Base-by-base conservation (phyloP, 2,113 vertebrate species). In the Salvelinus fontinalis region DNA sequence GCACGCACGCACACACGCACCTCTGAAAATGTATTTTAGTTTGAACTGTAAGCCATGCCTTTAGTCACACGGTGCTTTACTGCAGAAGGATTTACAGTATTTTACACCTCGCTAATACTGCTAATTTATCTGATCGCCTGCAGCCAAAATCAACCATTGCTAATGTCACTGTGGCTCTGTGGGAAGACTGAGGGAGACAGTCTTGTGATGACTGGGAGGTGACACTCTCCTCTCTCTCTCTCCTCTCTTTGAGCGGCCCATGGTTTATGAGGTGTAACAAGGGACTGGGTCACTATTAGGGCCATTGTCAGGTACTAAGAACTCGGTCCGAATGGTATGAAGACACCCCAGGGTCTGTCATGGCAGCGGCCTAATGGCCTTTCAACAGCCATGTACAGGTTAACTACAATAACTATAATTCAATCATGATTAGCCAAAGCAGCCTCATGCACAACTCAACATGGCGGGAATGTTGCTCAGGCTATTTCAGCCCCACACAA, bases 241-340 rank as follows among this genome's bases (percentile, higher is more conserved):
- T 16, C 14, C 14, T 54, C 49, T 31, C 29, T 67, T 16, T 22
- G 44, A 51, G 39, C n/a, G 9, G 22, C 16, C 20, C 67, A 14
- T 48, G 1, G n/a, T 49, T 70, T 70, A 70, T 49, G 68, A 34
- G 68, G 39, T 70, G 68, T 70, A 22, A 70, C 68, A 70, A 12
- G 39, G 22, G 68, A 48, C 68, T 70, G n/a, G 39, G 39, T 26
- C 68, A 48, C 68, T 20, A 49, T 70, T 49, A 49, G 68, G 11
- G 34, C 44, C 16, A n/a, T 7, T 24, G 22, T 48, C 44, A 39
- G 20, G 13, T 24, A 27, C 67, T 18, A 8, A 14, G 29, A 20
- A 16, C 18, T 34, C 5, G 31, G 27, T 14, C 67, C 31, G 9
- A 34, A 34, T 68, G 67, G 27, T 31, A 68, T 31, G 16, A 18